A percentile compares a stretch with the other conserved stretches of the same genome.
Conservation (phyloP, 2,888 invertebrate species). For the Dasypolia templi region DNA sequence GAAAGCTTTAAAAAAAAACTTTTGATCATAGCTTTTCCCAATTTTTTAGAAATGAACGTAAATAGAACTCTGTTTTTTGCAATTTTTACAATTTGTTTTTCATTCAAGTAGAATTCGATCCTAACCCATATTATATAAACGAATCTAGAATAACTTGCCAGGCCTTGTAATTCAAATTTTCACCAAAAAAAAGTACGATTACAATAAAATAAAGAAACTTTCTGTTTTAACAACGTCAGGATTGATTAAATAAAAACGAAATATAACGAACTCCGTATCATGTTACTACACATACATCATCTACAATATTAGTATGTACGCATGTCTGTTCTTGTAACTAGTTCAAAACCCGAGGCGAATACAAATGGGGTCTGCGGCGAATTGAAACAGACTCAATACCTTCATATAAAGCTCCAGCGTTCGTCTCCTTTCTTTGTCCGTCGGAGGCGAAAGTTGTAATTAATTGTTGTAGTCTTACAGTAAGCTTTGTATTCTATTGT, state of each 20-base stretch:
- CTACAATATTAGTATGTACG: conserved; percentile 52
- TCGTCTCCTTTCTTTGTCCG: conserved; percentile 53
- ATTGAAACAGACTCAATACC: conserved; percentile 57
- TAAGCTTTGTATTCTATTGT: conserved; percentile 49
- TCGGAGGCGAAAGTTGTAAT: conserved; percentile 49
- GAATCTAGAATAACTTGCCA: no score
- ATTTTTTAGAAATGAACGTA: background rate
- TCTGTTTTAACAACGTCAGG: background rate
- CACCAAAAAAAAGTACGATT: background rate
- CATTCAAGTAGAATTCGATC: background rate
- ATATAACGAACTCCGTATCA: conserved; percentile 25
- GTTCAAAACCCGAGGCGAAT: conserved; percentile 59
- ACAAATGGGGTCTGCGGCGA: conserved; percentile 53
- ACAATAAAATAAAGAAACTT: background rate
- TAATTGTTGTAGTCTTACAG: conserved; percentile 44
- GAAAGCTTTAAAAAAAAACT: background rate
- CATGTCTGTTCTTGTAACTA: conserved; percentile 50
- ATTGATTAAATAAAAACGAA: conserved; percentile 12
- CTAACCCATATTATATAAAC: no score
- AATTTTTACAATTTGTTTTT: background rate
- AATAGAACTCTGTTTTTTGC: background rate
- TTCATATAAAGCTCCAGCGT: conserved; percentile 45
- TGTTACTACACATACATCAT: conserved; percentile 25
- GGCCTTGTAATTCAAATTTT: background rate
- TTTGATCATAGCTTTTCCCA: background rate